Percentiles rank a stretch among this genome's conserved stretches.
phyloP scores from a whole-genome alignment of 2,797 vertebrate species.

The Pangasius djambal region DNA sequence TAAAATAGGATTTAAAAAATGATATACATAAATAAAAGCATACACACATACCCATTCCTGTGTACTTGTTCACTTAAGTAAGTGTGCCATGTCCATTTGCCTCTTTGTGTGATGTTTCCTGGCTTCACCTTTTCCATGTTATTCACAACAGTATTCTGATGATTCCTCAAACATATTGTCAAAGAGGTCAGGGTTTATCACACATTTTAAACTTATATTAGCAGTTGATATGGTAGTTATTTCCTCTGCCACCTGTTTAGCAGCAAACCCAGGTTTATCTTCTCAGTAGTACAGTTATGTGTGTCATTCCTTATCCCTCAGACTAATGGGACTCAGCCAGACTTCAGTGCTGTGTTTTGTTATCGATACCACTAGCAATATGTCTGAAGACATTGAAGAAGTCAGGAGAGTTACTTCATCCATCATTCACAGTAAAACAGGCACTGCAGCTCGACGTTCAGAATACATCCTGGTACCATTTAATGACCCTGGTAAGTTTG shows the following conservation, averaged over 20 bases:
- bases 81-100: background rate
- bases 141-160: background rate
- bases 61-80: background rate
- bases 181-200: background rate
- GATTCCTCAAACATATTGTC: no score
- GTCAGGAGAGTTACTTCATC: conserved; percentile 27
- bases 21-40: background rate
- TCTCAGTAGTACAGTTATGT: no score
- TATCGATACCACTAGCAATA: conserved; percentile 57
- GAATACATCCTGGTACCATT: conserved; percentile 58
- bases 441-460: conserved; percentile 16
- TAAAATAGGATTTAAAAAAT: background rate
- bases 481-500: conserved; percentile 52
- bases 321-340: conserved; percentile 49
- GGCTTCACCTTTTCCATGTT: no score
- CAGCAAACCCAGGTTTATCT: background rate
- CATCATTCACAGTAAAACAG: conserved; percentile 51
- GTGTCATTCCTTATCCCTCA: background rate
- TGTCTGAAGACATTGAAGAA: conserved; percentile 42
- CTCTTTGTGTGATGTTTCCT: background rate
- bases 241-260: background rate
- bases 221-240: background rate
- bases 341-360: conserved; percentile 50
- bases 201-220: background rate
- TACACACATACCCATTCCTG: background rate